These are phyloP conservation scores for Tetramorium bicarinatum DNA, from an alignment of 2,888 invertebrate genomes.

Conservation along the genomic window DNA sequence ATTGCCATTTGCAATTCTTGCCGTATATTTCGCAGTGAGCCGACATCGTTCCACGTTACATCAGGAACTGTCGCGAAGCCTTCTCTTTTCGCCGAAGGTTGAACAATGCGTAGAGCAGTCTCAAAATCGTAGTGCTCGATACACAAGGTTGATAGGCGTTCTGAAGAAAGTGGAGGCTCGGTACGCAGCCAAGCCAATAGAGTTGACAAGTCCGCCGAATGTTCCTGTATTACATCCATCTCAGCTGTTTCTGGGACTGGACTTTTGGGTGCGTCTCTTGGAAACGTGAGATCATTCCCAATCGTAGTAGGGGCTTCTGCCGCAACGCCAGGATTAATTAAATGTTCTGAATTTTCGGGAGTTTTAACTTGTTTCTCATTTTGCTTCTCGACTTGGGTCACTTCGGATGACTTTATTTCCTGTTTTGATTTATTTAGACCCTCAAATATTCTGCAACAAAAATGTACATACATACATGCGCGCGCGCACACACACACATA, in stretches of 20 bases:
- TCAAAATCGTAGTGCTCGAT: constrained; percentile 93
- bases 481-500: neutral
- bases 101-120: constrained; percentile 92
- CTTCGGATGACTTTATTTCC: constrained; percentile 70
- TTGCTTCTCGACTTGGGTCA: constrained; percentile 61
- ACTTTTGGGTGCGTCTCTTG: constrained; percentile 46
- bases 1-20: constrained; percentile 97
- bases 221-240: constrained; percentile 68
- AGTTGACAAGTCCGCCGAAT: constrained; percentile 86
- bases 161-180: constrained; percentile 88
- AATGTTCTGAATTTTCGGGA: constrained; percentile 63
- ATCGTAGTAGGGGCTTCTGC: constrained; percentile 51
- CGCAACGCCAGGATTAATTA: constrained; percentile 48
- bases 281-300: neutral
- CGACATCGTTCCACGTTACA: constrained; percentile 98
- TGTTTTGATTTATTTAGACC: constrained; percentile 79
- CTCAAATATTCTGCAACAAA: constrained; percentile 81
- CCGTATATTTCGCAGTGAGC: constrained; percentile 95
- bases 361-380: constrained; percentile 59
- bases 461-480: neutral
- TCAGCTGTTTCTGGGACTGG: constrained; percentile 32
- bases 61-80: constrained; percentile 99
- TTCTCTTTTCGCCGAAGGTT: constrained; percentile 98
- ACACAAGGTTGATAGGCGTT: constrained; percentile 89
- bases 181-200: constrained; percentile 90